phyloP scores from a whole-genome alignment of 2,888 invertebrate species.

The Gastracanthus pulcherrimus region DNA sequence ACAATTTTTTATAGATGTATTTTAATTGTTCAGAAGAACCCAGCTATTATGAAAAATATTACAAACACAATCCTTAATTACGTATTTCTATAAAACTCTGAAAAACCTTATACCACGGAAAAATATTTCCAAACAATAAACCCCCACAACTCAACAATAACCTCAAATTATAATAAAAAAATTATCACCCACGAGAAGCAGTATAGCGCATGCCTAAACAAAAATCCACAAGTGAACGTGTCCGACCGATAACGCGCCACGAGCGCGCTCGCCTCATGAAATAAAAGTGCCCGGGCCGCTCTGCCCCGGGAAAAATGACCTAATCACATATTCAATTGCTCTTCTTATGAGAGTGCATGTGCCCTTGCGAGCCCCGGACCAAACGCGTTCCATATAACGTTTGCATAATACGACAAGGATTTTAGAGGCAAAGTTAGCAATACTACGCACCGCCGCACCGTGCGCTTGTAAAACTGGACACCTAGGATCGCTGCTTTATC shows the following conservation, averaged over 20 bases:
- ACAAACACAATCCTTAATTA: too few relatives aligned
- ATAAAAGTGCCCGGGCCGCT: constrained; percentile 19
- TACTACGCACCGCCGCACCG: not conserved
- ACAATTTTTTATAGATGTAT: too few relatives aligned
- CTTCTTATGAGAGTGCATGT: too few relatives aligned
- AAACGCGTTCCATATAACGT: constrained; percentile 48
- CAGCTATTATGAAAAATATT: too few relatives aligned
- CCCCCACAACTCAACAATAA: too few relatives aligned
- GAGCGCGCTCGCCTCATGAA: constrained; percentile 7
- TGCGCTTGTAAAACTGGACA: constrained; percentile 43
- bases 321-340: constrained; percentile 52
- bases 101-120: too few relatives aligned
- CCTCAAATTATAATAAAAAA: too few relatives aligned
- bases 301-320: constrained; percentile 39
- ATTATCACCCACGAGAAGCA: too few relatives aligned
- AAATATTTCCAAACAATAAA: too few relatives aligned
- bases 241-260: not conserved
- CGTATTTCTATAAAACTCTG: too few relatives aligned
- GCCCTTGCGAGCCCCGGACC: not conserved
- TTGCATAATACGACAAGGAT: constrained; percentile 58
- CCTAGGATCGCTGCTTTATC: constrained; percentile 7
- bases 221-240: not conserved
- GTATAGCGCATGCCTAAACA: too few relatives aligned
- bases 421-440: constrained; percentile 46
- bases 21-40: too few relatives aligned